Percentiles rank a stretch among this genome's conserved stretches.
Conservation (phyloP, 2,113 vertebrate species). For the Ptilorrhoa leucosticta region DNA sequence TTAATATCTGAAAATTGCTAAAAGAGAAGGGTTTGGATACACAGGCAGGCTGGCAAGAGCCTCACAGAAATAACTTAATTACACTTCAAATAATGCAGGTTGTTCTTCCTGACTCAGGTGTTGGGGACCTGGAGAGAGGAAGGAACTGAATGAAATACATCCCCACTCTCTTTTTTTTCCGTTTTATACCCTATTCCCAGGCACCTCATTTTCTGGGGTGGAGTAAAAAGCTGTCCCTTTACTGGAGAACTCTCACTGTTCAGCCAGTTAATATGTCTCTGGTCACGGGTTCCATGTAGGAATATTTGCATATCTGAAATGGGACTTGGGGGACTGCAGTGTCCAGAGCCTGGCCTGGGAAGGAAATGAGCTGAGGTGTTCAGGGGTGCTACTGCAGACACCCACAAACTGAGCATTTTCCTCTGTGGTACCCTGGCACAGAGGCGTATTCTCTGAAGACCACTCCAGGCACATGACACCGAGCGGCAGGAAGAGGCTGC, state of each 20-base stretch:
- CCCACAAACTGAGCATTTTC: not conserved
- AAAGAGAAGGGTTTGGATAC: not conserved
- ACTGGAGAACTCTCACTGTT: not conserved
- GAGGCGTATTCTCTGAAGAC: not conserved
- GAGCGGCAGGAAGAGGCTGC: not conserved
- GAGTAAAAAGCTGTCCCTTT: not conserved
- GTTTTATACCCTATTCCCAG: not conserved
- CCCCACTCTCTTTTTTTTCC: not conserved
- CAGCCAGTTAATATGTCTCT: not conserved
- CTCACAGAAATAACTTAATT: not conserved
- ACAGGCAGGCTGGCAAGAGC: not conserved
- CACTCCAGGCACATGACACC: rapidly evolving
- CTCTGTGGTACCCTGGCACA: not conserved
- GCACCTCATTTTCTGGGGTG: not conserved
- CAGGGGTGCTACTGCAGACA: not conserved
- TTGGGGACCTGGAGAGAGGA: not conserved
- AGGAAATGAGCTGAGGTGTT: not conserved
- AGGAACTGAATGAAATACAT: not conserved
- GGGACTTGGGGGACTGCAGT: not conserved
- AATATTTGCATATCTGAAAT: not conserved
- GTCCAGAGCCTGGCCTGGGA: not conserved
- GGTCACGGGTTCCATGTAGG: not conserved
- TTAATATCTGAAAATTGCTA: not conserved
- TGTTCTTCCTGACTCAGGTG: not conserved
- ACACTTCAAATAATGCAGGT: not conserved